A percentile compares a stretch with the other conserved stretches of the same genome.
Evolutionary conservation across 2,888 invertebrate species (phyloP).

Genomic region (Dione vanillae): DNA sequence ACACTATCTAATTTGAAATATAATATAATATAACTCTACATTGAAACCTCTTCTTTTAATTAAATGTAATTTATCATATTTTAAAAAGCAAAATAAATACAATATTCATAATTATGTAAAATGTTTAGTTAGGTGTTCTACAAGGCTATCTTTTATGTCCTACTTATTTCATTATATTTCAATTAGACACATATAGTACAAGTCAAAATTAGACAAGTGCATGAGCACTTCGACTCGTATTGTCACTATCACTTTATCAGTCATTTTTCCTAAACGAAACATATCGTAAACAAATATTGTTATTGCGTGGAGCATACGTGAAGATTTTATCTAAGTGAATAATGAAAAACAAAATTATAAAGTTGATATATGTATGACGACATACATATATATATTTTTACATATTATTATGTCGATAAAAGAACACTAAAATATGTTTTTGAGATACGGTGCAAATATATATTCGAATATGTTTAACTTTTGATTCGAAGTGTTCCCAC

Average conservation of each 20-base stretch:
- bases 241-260: slow-evolving; percentile 10
- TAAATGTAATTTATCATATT: not conserved
- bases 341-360: slow-evolving; percentile 15
- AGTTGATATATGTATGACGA: not conserved
- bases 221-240: not conserved
- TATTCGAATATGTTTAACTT: not conserved
- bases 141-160: slow-evolving; percentile 10
- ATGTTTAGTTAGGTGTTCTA: slow-evolving; percentile 4
- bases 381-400: not conserved
- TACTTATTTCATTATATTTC: slow-evolving; percentile 1
- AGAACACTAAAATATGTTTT: no score
- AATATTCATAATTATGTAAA: not conserved
- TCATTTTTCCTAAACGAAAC: slow-evolving; percentile 5
- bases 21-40: not conserved
- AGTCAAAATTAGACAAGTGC: not conserved
- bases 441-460: no score
- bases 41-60: not conserved
- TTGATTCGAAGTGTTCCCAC: not conserved
- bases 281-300: slow-evolving; percentile 10
- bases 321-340: slow-evolving; percentile 8
- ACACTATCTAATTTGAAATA: not conserved
- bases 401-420: not conserved
- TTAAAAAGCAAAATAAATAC: not conserved
- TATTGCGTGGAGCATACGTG: not conserved
- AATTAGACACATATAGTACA: not conserved